These are phyloP conservation scores for Scomber scombrus DNA, from an alignment of 2,113 vertebrate genomes.

Conservation along the genomic window DNA sequence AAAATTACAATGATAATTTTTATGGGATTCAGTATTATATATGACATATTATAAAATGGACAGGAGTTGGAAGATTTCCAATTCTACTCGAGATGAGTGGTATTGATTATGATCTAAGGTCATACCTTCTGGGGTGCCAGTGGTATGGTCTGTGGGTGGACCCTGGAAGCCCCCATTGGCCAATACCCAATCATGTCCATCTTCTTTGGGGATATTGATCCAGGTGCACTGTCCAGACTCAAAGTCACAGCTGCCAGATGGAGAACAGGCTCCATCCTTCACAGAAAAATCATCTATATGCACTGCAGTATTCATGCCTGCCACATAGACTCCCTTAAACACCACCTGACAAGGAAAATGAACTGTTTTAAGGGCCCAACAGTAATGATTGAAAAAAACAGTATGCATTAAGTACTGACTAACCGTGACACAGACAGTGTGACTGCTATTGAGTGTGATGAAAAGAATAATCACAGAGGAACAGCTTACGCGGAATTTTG, in stretches of 20 bases:
- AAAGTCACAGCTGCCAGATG: constrained; percentile 83
- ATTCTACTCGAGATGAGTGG: background rate
- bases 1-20: background rate
- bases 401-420: background rate
- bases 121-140: constrained; percentile 74
- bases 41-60: background rate
- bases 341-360: constrained; percentile 66
- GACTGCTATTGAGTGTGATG: background rate
- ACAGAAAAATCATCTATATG: constrained; percentile 82
- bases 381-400: background rate
- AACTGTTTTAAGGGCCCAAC: fast-evolving
- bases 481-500: constrained; percentile 66
- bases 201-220: constrained; percentile 66
- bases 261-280: constrained; percentile 69
- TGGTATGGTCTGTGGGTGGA: constrained; percentile 78
- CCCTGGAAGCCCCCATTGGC: constrained; percentile 67
- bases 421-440: background rate
- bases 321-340: constrained; percentile 65
- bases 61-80: background rate
- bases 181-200: constrained; percentile 77
- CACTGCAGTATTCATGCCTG: constrained; percentile 48
- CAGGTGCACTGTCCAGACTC: constrained; percentile 82
- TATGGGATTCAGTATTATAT: background rate
- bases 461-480: background rate
- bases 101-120: background rate